Evolutionary conservation across 2,888 invertebrate genomes (phyloP).

Genomic region (Ochlodes sylvanus): DNA sequence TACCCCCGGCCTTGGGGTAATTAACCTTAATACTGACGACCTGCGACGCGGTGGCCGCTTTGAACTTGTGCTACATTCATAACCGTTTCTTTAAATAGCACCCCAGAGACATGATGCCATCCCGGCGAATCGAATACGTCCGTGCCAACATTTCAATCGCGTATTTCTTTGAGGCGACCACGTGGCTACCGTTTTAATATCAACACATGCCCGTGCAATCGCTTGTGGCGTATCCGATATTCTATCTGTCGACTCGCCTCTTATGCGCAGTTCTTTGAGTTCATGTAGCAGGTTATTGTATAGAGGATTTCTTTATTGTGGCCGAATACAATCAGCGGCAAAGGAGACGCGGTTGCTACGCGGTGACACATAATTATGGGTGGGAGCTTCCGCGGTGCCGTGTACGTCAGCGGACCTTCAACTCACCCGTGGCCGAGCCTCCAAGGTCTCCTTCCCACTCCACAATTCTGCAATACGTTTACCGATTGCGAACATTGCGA

Average conservation of each 20-base stretch:
- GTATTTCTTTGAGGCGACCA: slow-evolving; percentile 60
- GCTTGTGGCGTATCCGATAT: slow-evolving; percentile 37
- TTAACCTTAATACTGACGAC: slow-evolving; percentile 74
- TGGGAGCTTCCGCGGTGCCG: slow-evolving; percentile 53
- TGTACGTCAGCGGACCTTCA: slow-evolving; percentile 65
- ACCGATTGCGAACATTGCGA: slow-evolving; percentile 1
- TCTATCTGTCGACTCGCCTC: slow-evolving; percentile 33
- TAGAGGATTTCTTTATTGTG: slow-evolving; percentile 12
- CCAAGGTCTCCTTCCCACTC: slow-evolving; percentile 52
- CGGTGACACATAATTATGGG: slow-evolving; percentile 30
- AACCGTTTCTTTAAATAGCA: slow-evolving; percentile 74
- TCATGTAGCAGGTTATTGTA: slow-evolving; percentile 1
- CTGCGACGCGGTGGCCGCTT: slow-evolving; percentile 62
- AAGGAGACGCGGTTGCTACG: slow-evolving; percentile 22
- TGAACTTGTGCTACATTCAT: slow-evolving; percentile 81
- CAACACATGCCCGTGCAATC: slow-evolving; percentile 18
- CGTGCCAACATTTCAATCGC: slow-evolving; percentile 75
- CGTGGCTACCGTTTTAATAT: slow-evolving; percentile 58
- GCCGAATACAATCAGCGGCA: slow-evolving; percentile 12
- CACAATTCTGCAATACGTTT: slow-evolving; percentile 11
- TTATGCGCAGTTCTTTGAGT: slow-evolving; percentile 40
- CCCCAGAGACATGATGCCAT: slow-evolving; percentile 58
- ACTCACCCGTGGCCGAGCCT: slow-evolving; percentile 53
- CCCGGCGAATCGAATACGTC: slow-evolving; percentile 48
- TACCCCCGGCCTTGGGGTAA: slow-evolving; percentile 75